phyloP scores from a whole-genome alignment of 2,113 vertebrate genomes.

The Murina feae region DNA sequence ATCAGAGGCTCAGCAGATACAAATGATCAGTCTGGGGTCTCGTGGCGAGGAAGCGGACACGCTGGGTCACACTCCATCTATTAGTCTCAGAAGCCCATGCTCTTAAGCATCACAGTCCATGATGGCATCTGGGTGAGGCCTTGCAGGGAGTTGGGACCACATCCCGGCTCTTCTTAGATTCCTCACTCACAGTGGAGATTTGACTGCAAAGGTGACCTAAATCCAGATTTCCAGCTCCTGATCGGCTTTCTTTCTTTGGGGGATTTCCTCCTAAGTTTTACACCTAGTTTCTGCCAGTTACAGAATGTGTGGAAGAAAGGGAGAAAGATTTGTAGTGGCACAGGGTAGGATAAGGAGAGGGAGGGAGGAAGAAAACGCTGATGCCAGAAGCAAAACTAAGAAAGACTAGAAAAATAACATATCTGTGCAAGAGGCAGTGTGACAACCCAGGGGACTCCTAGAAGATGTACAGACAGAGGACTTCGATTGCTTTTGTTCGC shows the following conservation, averaged over 20 bases:
- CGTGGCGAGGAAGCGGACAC: neutral
- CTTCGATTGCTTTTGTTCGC: neutral
- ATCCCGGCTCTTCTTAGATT: neutral
- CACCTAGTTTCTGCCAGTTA: neutral
- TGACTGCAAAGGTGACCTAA: neutral
- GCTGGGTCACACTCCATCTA: neutral
- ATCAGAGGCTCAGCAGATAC: neutral
- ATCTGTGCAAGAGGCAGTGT: neutral
- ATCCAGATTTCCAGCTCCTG: neutral
- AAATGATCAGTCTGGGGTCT: neutral
- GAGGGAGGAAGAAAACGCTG: neutral
- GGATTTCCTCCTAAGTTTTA: neutral
- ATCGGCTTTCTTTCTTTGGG: neutral
- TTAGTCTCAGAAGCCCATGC: neutral
- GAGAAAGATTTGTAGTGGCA: neutral
- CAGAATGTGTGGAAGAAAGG: neutral
- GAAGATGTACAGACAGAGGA: neutral
- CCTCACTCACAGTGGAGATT: neutral
- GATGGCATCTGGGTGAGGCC: neutral
- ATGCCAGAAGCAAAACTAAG: neutral
- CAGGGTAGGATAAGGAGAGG: neutral
- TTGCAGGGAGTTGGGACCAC: neutral
- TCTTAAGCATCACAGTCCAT: neutral
- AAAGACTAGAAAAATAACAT: conserved; percentile 11
- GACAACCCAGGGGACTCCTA: neutral